Conservation (phyloP, 1,140 invertebrate genomes). For the Lepidurus packardi region DNA sequence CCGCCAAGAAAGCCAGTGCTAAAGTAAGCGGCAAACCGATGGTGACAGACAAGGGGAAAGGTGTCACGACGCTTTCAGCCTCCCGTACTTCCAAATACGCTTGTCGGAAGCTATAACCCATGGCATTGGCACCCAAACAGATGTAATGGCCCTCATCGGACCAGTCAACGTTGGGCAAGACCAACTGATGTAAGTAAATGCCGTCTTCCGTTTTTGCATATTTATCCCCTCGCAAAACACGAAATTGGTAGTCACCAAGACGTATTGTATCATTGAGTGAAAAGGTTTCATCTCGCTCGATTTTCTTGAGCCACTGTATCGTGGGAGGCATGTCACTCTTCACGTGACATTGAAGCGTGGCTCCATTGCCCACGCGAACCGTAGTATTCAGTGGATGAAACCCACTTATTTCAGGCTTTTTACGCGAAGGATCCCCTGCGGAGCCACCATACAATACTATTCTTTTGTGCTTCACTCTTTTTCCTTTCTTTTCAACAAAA, state of each 20-base stretch:
- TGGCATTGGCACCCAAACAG: conserved; percentile 37
- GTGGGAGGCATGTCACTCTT: conserved; percentile 3
- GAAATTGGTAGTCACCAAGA: background rate
- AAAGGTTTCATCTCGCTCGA: background rate
- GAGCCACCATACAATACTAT: background rate
- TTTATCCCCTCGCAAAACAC: background rate
- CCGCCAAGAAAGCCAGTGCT: background rate
- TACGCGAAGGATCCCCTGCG: background rate
- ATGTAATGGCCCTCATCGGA: conserved; percentile 37
- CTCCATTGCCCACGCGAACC: conserved; percentile 19
- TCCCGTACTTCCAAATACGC: conserved; percentile 24
- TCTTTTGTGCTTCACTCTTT: background rate
- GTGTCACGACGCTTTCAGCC: background rate
- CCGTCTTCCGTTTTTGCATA: conserved; percentile 29
- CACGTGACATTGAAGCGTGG: conserved; percentile 26
- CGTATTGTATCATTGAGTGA: background rate
- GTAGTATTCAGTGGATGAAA: conserved; percentile 14
- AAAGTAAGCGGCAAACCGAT: conserved; percentile 7
- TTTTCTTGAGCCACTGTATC: conserved; percentile 23
- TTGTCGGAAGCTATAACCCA: conserved; percentile 36
- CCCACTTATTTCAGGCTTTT: background rate
- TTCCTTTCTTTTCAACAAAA: background rate
- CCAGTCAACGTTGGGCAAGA: conserved; percentile 33
- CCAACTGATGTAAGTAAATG: conserved; percentile 34
- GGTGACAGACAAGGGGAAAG: background rate